Percentiles rank a stretch among this genome's conserved stretches.
Evolutionary conservation across 2,113 vertebrate species (phyloP).

Genomic region (Neolamprologus tretocephalus): DNA sequence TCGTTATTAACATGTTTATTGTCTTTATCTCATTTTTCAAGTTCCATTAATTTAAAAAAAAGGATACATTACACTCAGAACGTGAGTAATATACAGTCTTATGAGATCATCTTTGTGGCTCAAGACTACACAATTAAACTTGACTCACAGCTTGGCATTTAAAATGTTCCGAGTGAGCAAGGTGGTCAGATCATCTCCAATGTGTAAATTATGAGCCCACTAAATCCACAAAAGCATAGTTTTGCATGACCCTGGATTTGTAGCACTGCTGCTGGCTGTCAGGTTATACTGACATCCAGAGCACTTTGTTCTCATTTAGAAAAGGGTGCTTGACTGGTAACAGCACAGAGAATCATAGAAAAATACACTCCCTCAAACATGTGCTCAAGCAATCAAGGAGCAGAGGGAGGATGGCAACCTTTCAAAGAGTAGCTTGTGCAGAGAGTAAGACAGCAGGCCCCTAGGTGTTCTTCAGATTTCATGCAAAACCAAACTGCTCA

Average conservation of each 20-base stretch:
- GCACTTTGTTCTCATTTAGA: conserved; percentile 26
- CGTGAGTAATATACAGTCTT: not conserved
- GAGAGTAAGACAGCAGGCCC: not conserved
- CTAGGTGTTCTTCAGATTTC: conserved; percentile 6
- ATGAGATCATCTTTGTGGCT: not conserved
- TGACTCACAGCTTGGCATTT: conserved; percentile 7
- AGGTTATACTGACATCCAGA: conserved; percentile 14
- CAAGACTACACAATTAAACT: not conserved
- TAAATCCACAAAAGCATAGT: conserved; percentile 19
- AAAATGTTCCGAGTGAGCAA: not conserved
- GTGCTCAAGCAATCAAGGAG: conserved; percentile 47
- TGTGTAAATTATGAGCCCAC: conserved; percentile 7
- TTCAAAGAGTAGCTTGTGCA: conserved; percentile 2
- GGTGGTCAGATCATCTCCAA: not conserved
- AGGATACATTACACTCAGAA: not conserved
- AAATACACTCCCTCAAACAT: conserved; percentile 44
- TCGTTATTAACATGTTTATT: not conserved
- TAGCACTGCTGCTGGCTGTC: conserved; percentile 19
- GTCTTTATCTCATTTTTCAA: not conserved
- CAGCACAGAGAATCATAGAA: conserved; percentile 16
- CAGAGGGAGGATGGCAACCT: not conserved
- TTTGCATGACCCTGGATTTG: conserved; percentile 32
- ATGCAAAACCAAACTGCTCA: not conserved
- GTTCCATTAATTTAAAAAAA: not conserved
- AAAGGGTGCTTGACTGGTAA: not conserved